These are phyloP conservation scores for Notamacropus eugenii DNA, from an alignment of 2,797 vertebrate genomes.

Conservation along the genomic window DNA sequence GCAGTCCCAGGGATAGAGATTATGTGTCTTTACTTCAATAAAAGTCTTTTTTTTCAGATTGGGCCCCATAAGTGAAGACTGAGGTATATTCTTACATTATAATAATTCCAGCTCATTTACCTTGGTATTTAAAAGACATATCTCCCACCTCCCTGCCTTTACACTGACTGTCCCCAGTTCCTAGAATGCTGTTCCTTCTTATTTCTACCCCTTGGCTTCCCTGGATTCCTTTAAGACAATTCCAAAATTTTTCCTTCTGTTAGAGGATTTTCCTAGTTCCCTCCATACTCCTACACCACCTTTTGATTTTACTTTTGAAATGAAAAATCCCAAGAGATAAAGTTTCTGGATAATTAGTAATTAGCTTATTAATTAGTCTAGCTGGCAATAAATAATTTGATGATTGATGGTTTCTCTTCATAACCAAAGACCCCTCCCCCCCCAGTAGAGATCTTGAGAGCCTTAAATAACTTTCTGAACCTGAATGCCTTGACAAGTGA, in stretches of 20 bases:
- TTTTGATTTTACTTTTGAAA: neutral
- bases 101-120: neutral
- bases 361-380: neutral
- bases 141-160: neutral
- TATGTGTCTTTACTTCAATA: neutral
- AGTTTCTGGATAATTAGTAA: neutral
- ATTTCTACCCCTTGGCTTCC: neutral
- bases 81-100: constrained; percentile 45
- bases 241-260: neutral
- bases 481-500: neutral
- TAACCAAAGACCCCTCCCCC: neutral
- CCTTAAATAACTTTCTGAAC: neutral
- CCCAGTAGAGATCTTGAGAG: neutral
- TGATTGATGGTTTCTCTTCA: neutral
- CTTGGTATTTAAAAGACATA: neutral
- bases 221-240: neutral
- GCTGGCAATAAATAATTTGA: neutral
- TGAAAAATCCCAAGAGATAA: neutral
- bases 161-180: neutral
- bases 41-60: constrained; percentile 23
- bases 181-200: neutral
- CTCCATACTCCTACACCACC: neutral
- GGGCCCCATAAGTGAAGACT: constrained; percentile 1
- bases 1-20: neutral
- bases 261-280: neutral